phyloP scores from a whole-genome alignment of 1,140 invertebrate genomes.

The Oreohelix idahoensis region DNA sequence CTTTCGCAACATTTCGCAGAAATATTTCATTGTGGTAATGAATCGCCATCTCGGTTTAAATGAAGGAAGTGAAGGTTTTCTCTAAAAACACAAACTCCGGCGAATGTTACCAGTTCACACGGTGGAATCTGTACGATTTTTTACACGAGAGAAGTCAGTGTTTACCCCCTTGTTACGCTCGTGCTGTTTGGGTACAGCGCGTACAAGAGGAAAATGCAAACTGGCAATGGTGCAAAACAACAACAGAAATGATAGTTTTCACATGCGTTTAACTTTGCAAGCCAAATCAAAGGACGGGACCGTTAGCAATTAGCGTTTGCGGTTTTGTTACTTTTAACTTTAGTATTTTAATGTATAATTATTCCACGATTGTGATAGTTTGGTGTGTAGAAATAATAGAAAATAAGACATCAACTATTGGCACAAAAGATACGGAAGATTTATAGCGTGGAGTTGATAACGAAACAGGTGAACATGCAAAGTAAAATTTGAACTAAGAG shows the following conservation, averaged over 20 bases:
- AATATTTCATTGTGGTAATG: constrained; percentile 15
- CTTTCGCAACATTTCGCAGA: constrained; percentile 14
- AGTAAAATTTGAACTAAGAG: too few species aligned
- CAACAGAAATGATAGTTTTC: constrained; percentile 11
- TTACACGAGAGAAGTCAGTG: constrained; percentile 10
- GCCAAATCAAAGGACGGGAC: background rate
- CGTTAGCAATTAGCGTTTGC: background rate
- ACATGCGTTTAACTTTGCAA: constrained; percentile 29
- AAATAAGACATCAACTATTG: too few species aligned
- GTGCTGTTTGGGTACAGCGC: background rate
- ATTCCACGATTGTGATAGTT: background rate
- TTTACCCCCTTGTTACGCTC: background rate
- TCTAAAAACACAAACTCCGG: constrained; percentile 12
- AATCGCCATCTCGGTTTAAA: background rate
- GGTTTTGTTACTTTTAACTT: background rate
- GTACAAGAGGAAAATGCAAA: background rate
- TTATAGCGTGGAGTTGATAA: too few species aligned
- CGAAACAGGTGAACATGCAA: too few species aligned
- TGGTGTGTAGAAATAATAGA: background rate
- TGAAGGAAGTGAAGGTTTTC: constrained; percentile 11
- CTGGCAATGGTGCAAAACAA: background rate
- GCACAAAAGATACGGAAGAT: too few species aligned
- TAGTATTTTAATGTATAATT: background rate
- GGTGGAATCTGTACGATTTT: background rate
- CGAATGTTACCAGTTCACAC: constrained; percentile 11